These are phyloP conservation scores for Idaea biselata DNA, from an alignment of 2,888 invertebrate genomes.

Conservation along the genomic window DNA sequence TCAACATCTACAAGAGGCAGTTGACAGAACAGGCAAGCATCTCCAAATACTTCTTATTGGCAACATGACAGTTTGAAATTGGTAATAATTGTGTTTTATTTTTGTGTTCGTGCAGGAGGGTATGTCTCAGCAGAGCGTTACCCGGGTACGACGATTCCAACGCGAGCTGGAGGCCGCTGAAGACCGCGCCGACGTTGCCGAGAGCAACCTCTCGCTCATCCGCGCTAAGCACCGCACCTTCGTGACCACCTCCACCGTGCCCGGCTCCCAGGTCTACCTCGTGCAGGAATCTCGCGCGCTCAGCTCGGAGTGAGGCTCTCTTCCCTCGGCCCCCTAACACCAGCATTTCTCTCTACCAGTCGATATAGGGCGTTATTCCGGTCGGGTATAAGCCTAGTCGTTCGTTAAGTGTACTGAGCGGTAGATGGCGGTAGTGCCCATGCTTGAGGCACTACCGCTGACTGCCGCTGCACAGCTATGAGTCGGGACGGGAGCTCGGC, in stretches of 20 bases:
- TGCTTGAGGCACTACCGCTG: slow-evolving; percentile 34
- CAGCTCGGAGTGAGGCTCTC: slow-evolving; percentile 66
- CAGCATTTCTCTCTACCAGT: slow-evolving; percentile 70
- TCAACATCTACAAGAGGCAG: slow-evolving; percentile 97
- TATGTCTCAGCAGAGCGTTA: slow-evolving; percentile 94
- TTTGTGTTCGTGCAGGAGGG: slow-evolving; percentile 84
- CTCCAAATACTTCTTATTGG: not conserved
- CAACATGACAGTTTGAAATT: not conserved
- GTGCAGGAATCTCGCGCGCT: slow-evolving; percentile 91
- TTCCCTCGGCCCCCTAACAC: slow-evolving; percentile 51
- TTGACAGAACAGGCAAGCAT: slow-evolving; percentile 90
- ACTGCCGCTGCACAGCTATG: slow-evolving; percentile 35
- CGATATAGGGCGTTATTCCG: slow-evolving; percentile 70
- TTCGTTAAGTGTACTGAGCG: slow-evolving; percentile 64
- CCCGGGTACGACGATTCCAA: slow-evolving; percentile 98
- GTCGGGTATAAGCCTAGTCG: slow-evolving; percentile 79
- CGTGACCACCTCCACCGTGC: slow-evolving; percentile 95
- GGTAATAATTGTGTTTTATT: not conserved
- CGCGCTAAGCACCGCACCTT: slow-evolving; percentile 99
- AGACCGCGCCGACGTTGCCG: slow-evolving; percentile 96
- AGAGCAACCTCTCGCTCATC: slow-evolving; percentile 96
- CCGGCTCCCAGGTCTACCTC: slow-evolving; percentile 94
- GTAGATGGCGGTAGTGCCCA: slow-evolving; percentile 46
- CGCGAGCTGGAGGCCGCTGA: slow-evolving; percentile 98
- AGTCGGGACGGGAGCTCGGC: slow-evolving; percentile 71